Evolutionary conservation across 92 coral and sea anemone species (phyloP).

Genomic region (Siderastrea siderea): DNA sequence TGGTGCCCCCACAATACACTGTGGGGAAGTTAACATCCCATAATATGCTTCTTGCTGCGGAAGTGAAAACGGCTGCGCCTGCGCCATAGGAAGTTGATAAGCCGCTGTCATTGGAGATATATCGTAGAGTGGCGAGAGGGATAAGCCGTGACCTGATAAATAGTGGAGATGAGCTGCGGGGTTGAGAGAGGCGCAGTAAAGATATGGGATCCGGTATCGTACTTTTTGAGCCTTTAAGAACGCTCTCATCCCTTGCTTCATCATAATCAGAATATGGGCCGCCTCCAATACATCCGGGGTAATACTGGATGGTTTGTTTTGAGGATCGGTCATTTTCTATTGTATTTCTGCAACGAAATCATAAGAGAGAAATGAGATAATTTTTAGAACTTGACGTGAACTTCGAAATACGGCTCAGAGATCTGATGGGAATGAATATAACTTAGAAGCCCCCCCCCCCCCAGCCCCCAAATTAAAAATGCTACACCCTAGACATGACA

Average conservation of each 20-base stretch:
- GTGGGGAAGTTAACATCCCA: constrained; percentile 43
- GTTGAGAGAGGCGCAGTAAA: constrained; percentile 27
- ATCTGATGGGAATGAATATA: too few relatives aligned
- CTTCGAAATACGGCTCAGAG: too few relatives aligned
- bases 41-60: constrained; percentile 41
- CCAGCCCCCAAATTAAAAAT: too few relatives aligned
- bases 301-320: not conserved
- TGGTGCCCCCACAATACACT: constrained; percentile 43
- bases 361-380: not conserved
- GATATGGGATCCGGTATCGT: constrained; percentile 9
- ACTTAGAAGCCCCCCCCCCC: too few relatives aligned
- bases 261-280: constrained; percentile 24
- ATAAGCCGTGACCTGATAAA: constrained; percentile 15
- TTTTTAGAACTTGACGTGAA: too few relatives aligned
- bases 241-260: constrained; percentile 40
- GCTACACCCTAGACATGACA: too few relatives aligned
- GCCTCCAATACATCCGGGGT: constrained; percentile 58
- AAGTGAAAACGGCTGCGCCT: constrained; percentile 17
- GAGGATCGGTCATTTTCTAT: constrained; percentile 17
- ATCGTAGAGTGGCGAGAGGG: constrained; percentile 30
- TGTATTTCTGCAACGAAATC: not conserved
- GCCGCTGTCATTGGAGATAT: constrained; percentile 39
- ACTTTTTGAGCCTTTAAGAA: constrained; percentile 32
- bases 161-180: constrained; percentile 33
- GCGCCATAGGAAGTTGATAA: constrained; percentile 31